phyloP scores from a whole-genome alignment of 2,113 vertebrate genomes.

The Serilophus lunatus region DNA sequence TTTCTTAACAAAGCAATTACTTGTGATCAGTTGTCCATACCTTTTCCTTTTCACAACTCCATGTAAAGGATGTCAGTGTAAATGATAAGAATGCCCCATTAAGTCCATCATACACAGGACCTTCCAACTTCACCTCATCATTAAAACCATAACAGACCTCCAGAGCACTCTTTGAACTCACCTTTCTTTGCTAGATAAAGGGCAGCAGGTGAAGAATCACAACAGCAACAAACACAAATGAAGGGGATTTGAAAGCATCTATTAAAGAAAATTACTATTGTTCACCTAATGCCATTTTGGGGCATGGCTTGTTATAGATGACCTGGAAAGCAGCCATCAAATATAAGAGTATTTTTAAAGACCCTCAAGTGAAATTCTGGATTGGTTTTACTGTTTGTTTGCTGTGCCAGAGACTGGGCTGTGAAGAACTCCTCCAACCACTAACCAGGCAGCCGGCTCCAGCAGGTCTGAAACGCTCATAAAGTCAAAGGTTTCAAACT shows the following conservation, averaged over 20 bases:
- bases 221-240: slow-evolving; percentile 57
- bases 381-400: background rate
- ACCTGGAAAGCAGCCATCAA: background rate
- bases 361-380: background rate
- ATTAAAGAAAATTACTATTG: background rate
- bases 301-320: background rate
- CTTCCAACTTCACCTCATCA: slow-evolving; percentile 58
- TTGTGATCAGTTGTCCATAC: slow-evolving; percentile 18
- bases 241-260: background rate
- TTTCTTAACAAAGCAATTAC: slow-evolving; percentile 44
- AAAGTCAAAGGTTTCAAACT: background rate
- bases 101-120: slow-evolving; percentile 48
- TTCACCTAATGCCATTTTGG: background rate
- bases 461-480: background rate
- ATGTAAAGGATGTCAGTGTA: slow-evolving; percentile 4
- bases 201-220: slow-evolving; percentile 56
- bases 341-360: background rate
- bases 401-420: background rate
- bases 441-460: background rate
- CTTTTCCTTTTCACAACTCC: slow-evolving; percentile 22
- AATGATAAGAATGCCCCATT: slow-evolving; percentile 52
- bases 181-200: slow-evolving; percentile 33
- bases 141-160: slow-evolving; percentile 43
- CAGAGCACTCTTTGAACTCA: slow-evolving; percentile 39
- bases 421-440: background rate